phyloP scores from a whole-genome alignment of 2,113 vertebrate species.

The Podocnemis expansa region DNA sequence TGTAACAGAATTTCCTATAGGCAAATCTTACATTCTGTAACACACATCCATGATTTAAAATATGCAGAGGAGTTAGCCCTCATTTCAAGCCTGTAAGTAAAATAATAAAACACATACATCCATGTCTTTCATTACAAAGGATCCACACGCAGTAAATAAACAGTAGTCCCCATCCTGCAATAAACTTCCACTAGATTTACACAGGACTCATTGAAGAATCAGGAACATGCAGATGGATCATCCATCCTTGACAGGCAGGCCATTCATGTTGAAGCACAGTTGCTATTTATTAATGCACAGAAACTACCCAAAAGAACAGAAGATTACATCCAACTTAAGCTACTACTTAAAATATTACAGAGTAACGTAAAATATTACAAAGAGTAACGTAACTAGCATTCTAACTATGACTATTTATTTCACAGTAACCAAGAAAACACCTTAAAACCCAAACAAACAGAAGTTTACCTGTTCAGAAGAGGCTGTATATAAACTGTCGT shows the following conservation, averaged over 20 bases:
- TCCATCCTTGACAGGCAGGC: not conserved
- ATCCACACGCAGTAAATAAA: not conserved
- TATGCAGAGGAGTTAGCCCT: not conserved
- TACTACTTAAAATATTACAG: slow-evolving; percentile 59
- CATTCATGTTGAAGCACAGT: not conserved
- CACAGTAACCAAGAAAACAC: slow-evolving; percentile 12
- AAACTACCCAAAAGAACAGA: slow-evolving; percentile 45
- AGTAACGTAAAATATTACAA: not conserved
- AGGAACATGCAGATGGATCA: not conserved
- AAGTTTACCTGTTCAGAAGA: not conserved
- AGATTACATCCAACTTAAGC: slow-evolving; percentile 35
- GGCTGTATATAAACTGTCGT: not conserved
- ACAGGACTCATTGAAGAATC: not conserved
- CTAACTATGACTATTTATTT: slow-evolving; percentile 35
- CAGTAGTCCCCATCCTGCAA: not conserved
- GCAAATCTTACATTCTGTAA: not conserved
- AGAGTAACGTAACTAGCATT: not conserved
- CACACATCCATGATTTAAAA: not conserved
- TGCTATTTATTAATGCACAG: not conserved
- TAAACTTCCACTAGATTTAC: not conserved
- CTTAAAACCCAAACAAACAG: not conserved
- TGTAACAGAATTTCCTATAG: slow-evolving; percentile 26
- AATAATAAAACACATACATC: not conserved
- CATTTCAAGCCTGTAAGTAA: not conserved
- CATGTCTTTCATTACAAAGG: not conserved